phyloP scores from a whole-genome alignment of 2,797 vertebrate species.

The Fratercula arctica region DNA sequence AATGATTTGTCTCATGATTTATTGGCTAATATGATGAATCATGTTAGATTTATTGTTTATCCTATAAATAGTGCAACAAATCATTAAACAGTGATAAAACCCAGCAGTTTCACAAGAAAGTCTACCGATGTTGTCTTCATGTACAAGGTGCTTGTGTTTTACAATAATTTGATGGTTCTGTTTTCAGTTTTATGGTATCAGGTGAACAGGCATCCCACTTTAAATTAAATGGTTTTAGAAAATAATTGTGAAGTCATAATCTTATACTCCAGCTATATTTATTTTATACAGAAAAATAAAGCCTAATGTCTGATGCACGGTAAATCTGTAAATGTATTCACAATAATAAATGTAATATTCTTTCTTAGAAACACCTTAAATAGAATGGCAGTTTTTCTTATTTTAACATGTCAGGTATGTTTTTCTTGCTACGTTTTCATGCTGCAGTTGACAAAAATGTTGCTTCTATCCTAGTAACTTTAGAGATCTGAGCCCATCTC shows the following conservation, averaged over 20 bases:
- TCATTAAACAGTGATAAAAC: conserved; percentile 78
- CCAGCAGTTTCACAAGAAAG: conserved; percentile 48
- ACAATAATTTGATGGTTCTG: conserved; percentile 10
- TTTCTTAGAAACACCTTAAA: conserved; percentile 68
- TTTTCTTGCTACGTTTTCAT: conserved; percentile 18
- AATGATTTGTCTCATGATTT: conserved; percentile 86
- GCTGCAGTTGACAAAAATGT: conserved; percentile 31
- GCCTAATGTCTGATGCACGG: conserved; percentile 55
- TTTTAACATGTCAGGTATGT: neutral
- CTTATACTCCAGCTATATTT: conserved; percentile 70
- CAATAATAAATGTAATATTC: conserved; percentile 65
- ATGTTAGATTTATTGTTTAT: conserved; percentile 83
- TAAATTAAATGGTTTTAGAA: conserved; percentile 70
- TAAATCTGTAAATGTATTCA: conserved; percentile 70
- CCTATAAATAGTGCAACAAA: conserved; percentile 81
- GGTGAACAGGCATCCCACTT: conserved; percentile 27
- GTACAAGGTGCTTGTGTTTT: neutral
- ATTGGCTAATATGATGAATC: conserved; percentile 84
- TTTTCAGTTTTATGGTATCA: conserved; percentile 11
- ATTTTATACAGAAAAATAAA: conserved; percentile 78
- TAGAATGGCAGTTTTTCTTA: conserved; percentile 52
- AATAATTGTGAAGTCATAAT: conserved; percentile 71
- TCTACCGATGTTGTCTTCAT: conserved; percentile 48
- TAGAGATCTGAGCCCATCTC: neutral
- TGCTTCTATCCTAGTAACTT: neutral